phyloP scores from a whole-genome alignment of 1,140 invertebrate genomes.

The Euglossa dilemma region DNA sequence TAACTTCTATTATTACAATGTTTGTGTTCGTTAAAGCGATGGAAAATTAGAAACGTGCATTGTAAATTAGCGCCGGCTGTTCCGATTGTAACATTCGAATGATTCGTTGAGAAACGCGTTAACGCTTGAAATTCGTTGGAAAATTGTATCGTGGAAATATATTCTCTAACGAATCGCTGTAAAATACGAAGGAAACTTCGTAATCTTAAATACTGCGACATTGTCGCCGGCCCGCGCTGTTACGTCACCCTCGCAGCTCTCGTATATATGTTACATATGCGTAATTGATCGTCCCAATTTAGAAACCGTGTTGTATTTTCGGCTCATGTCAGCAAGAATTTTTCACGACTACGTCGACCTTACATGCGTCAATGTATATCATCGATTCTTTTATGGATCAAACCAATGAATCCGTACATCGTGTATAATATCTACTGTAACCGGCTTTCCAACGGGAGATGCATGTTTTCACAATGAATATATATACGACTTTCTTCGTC shows the following conservation, averaged over 20 bases:
- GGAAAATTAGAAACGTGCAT: neutral
- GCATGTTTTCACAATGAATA: slow-evolving; percentile 18
- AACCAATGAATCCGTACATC: neutral
- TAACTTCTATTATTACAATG: neutral
- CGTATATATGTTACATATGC: neutral
- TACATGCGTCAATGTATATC: neutral
- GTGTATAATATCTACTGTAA: neutral
- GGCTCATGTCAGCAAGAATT: neutral
- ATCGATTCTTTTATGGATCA: too few species aligned
- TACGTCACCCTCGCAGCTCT: slow-evolving; percentile 25
- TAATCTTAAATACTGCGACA: slow-evolving; percentile 4
- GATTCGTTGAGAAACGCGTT: neutral
- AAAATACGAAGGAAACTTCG: neutral
- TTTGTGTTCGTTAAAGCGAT: neutral
- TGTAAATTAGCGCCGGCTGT: neutral
- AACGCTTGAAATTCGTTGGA: neutral
- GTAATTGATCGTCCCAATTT: slow-evolving; percentile 38
- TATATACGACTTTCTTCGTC: neutral
- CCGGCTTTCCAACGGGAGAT: neutral
- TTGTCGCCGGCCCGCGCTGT: slow-evolving; percentile 29
- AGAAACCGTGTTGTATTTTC: slow-evolving; percentile 6
- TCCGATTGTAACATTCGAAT: neutral
- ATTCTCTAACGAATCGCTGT: neutral
- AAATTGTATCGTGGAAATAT: neutral
- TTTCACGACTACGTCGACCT: neutral